These are phyloP conservation scores for Sclerurus mexicanus DNA, from an alignment of 2,113 vertebrate genomes.

Conservation along the genomic window DNA sequence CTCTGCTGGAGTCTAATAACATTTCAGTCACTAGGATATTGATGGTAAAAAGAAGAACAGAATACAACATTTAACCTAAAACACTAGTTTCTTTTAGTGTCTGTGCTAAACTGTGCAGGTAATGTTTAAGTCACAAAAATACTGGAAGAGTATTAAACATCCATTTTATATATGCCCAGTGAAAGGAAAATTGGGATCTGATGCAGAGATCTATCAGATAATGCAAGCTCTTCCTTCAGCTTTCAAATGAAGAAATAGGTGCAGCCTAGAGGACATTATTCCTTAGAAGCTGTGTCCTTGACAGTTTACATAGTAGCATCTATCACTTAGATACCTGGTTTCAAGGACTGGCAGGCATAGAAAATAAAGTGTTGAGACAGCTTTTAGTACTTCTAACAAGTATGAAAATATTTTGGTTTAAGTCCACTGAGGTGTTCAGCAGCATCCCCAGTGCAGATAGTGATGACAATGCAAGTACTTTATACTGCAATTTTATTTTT, in stretches of 20 bases:
- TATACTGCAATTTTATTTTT: neutral
- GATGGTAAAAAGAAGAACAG: neutral
- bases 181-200: neutral
- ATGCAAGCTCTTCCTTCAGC: neutral
- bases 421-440: neutral
- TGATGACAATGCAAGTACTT: neutral
- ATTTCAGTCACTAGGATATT: constrained; percentile 36
- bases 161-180: neutral
- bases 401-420: neutral
- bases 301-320: neutral
- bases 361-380: neutral
- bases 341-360: neutral
- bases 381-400: neutral
- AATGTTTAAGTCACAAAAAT: neutral
- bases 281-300: neutral
- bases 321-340: neutral
- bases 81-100: neutral
- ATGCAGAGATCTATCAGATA: neutral
- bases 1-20: constrained; percentile 38
- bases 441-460: neutral
- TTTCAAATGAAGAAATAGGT: neutral
- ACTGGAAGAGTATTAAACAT: neutral
- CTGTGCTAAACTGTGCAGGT: neutral
- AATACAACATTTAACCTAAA: neutral
- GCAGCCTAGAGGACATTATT: neutral